Evolutionary conservation across 2,113 vertebrate genomes (phyloP).

Genomic region (Odontophorus gujanensis): DNA sequence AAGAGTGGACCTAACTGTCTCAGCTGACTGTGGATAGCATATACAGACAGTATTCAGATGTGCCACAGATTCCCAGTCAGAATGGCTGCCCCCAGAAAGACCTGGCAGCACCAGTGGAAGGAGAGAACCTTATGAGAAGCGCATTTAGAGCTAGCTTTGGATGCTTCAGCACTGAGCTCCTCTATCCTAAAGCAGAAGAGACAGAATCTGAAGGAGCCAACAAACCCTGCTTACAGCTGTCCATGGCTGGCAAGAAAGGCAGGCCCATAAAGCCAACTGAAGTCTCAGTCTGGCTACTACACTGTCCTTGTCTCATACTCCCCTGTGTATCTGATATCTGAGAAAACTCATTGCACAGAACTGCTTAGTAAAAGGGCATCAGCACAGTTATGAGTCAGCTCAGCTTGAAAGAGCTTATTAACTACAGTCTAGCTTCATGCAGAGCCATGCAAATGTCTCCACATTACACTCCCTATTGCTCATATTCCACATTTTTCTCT

Average conservation of each 20-base stretch:
- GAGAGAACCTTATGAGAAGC: fast-evolving
- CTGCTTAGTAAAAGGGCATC: not conserved
- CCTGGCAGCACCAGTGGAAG: not conserved
- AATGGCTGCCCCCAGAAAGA: not conserved
- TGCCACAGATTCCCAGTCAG: not conserved
- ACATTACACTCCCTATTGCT: not conserved
- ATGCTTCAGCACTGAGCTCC: not conserved
- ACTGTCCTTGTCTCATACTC: not conserved
- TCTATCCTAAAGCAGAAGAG: not conserved
- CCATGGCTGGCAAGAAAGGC: not conserved
- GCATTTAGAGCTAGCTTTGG: fast-evolving
- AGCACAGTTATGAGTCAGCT: not conserved
- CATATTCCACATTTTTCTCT: not conserved
- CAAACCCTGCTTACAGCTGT: not conserved
- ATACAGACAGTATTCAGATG: not conserved
- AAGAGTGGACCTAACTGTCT: not conserved
- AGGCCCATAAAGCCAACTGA: not conserved
- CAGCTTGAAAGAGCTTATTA: not conserved
- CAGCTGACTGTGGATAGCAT: not conserved
- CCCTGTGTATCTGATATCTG: fast-evolving
- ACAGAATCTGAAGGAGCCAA: not conserved
- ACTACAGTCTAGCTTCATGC: not conserved
- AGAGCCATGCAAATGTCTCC: not conserved
- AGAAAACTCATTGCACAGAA: not conserved
- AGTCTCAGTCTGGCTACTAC: not conserved